Conservation (phyloP, 2,888 invertebrate genomes). For the Lomographa bimaculata region DNA sequence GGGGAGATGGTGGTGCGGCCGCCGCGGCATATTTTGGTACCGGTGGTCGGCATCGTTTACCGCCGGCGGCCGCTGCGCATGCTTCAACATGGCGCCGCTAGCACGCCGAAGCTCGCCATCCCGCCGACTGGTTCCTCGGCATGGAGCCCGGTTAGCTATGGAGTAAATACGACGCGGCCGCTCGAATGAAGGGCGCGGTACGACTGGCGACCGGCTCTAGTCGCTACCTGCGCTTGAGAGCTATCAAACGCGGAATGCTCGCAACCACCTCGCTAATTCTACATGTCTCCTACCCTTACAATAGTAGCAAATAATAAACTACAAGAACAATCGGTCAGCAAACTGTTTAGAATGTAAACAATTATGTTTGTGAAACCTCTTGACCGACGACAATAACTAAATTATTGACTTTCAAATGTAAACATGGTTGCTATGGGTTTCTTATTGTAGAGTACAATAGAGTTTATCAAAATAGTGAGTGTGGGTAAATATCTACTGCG, state of each 20-base stretch:
- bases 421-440: not conserved
- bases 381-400: too few relatives aligned
- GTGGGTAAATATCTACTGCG: too few relatives aligned
- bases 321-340: conserved; percentile 19
- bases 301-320: conserved; percentile 50
- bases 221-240: conserved; percentile 49
- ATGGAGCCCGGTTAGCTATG: conserved; percentile 54
- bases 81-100: conserved; percentile 87
- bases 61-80: conserved; percentile 85
- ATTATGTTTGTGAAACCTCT: too few relatives aligned
- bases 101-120: conserved; percentile 71
- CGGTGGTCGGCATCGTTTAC: conserved; percentile 80
- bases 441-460: conserved; percentile 2
- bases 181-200: conserved; percentile 44
- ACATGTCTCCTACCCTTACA: conserved; percentile 53
- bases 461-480: not conserved
- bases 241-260: conserved; percentile 55
- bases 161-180: conserved; percentile 45
- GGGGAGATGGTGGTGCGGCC: conserved; percentile 85
- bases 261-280: conserved; percentile 15
- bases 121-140: conserved; percentile 70
- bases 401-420: too few relatives aligned
- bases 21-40: conserved; percentile 83
- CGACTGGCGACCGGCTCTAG: conserved; percentile 14
- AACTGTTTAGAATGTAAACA: conserved; percentile 12